Base-by-base conservation (phyloP, 2,888 invertebrate genomes). In the Temnothorax ravouxi region DNA sequence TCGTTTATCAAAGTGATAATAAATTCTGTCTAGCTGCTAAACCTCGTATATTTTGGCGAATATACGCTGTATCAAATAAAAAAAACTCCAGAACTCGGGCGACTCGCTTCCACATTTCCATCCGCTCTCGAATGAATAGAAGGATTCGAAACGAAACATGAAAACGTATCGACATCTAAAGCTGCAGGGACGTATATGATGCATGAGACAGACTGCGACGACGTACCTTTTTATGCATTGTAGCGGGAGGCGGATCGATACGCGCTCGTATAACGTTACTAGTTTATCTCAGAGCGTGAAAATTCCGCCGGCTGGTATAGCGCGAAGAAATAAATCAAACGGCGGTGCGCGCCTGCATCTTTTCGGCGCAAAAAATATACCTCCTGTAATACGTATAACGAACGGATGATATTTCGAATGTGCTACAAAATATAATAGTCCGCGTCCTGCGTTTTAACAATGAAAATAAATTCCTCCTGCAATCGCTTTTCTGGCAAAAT, bases 141-240 rank as follows among this genome's bases (percentile, higher is more conserved):
- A 72, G 56, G 83, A 84, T 84, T 83, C 76, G 84, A 84, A 84
- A 83, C 76, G 84, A 83, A 69, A 75, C 84, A 67, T 84, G 84
- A 84, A 84, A 84, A 69, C 54, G 61, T 75, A 75, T 76, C 72
- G 74, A 62, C 76, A 71, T 75, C 66, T 75, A 83, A 79, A 80
- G 79, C 79, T 80, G 79, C 59, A 80, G 79, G 34, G 74, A 80
- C 79, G 74, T 72, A 72, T 80, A 80, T 80, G 79, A 80, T 80
- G 74, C 79, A 80, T 80, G 79, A 80, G 79, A 72, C 79, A 80
- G 79, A 80, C 79, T 80, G 79, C 74, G 72, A 72, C 79, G 74
- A 80, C 79, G 74, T 80, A 80, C 74, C 79, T 80, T 80, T 80
- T 80, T 80, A 80, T 80, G 74, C 74, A 80, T 80, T 80, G 79